These are phyloP conservation scores for Philaethria dido DNA, from an alignment of 2,888 invertebrate genomes.

Conservation along the genomic window DNA sequence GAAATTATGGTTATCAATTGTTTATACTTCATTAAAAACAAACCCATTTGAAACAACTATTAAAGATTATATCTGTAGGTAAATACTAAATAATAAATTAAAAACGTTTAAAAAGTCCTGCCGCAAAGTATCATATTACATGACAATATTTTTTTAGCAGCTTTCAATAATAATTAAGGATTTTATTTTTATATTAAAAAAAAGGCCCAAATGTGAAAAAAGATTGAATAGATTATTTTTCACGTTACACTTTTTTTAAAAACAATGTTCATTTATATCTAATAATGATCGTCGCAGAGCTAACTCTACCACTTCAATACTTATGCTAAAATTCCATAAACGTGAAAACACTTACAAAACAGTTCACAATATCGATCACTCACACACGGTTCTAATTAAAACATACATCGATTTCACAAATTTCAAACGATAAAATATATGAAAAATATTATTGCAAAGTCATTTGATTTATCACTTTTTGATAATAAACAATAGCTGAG, in stretches of 20 bases:
- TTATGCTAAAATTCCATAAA: conserved; percentile 41
- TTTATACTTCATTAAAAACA: background rate
- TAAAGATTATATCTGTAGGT: background rate
- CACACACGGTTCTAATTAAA: conserved; percentile 39
- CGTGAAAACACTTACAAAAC: conserved; percentile 44
- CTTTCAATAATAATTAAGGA: background rate
- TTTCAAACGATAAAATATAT: conserved; percentile 53
- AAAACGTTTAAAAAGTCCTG: background rate
- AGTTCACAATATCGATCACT: conserved; percentile 48
- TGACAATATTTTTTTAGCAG: background rate
- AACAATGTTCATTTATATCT: background rate
- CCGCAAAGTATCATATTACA: background rate
- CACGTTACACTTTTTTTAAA: background rate
- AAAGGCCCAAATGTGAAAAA: background rate
- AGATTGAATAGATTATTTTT: background rate
- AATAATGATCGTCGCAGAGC: background rate
- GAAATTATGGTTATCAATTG: conserved; percentile 1
- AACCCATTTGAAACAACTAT: background rate
- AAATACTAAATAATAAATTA: background rate
- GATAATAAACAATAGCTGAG: conserved; percentile 77
- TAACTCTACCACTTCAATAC: conserved; percentile 17
- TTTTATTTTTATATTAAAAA: background rate
- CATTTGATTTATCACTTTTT: conserved; percentile 82
- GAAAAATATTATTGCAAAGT: conserved; percentile 71
- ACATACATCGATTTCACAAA: conserved; percentile 42